Conservation (phyloP, 2,888 invertebrate genomes). For the Andrena minutula region DNA sequence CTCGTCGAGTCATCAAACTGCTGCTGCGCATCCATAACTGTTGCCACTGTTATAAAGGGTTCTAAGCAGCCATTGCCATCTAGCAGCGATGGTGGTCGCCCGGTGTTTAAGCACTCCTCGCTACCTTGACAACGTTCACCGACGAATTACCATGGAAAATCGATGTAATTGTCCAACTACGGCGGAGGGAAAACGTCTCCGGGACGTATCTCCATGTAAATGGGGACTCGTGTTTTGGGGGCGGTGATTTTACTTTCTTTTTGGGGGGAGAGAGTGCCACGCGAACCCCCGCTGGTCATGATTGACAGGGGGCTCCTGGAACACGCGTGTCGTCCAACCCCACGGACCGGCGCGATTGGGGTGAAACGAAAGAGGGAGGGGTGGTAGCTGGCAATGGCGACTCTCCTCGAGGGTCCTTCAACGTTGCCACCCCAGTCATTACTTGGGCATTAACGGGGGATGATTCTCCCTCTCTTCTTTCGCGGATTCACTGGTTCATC, state of each 20-base stretch:
- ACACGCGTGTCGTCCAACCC: conserved; percentile 65
- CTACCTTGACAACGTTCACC: conserved; percentile 29
- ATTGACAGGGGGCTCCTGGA: conserved; percentile 68
- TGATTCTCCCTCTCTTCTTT: conserved; percentile 75
- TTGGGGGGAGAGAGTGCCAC: conserved; percentile 16
- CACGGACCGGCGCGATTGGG: conserved; percentile 24
- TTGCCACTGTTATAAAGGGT: not conserved
- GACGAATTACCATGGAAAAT: conserved; percentile 44
- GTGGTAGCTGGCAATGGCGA: conserved; percentile 64
- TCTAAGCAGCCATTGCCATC: conserved; percentile 22
- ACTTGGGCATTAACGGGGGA: conserved; percentile 83
- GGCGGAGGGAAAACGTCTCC: conserved; percentile 45
- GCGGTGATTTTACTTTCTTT: conserved; percentile 61
- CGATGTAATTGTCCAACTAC: conserved; percentile 39
- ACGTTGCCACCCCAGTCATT: conserved; percentile 83
- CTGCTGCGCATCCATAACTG: no score
- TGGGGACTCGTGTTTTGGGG: conserved; percentile 48
- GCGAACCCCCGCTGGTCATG: conserved; percentile 63
- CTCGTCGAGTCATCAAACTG: no score
- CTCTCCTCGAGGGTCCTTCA: conserved; percentile 79
- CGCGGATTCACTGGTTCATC: conserved; percentile 73
- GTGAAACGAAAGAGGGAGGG: conserved; percentile 23
- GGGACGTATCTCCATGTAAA: conserved; percentile 71
- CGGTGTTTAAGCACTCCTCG: conserved; percentile 19
- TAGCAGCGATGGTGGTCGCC: not conserved